Conservation (phyloP, 2,113 vertebrate genomes). For the Phycodurus eques region DNA sequence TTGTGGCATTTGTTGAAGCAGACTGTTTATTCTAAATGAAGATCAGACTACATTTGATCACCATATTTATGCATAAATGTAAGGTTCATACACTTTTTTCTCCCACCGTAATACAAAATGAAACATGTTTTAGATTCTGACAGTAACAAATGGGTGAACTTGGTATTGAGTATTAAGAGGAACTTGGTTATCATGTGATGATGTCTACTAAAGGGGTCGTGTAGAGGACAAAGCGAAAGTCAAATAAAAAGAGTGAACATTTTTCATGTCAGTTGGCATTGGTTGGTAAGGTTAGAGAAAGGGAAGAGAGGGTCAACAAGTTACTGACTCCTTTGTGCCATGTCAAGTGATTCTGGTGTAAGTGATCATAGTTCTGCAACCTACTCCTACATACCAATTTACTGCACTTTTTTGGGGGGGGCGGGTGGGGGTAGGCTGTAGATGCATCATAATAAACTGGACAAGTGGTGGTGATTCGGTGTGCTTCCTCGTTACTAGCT, state of each 20-base stretch:
- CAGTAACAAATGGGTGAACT: background rate
- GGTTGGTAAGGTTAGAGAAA: background rate
- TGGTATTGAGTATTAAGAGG: background rate
- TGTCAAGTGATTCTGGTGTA: background rate
- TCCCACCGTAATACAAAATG: background rate
- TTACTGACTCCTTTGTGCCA: background rate
- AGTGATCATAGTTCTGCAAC: background rate
- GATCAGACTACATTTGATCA: too few relatives aligned
- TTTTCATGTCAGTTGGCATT: background rate
- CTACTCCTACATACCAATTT: background rate
- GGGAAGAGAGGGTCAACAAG: background rate
- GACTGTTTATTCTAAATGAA: too few relatives aligned
- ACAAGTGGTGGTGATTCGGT: background rate
- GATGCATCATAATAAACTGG: background rate
- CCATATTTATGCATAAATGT: too few relatives aligned
- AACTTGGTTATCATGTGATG: background rate
- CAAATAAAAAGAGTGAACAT: background rate
- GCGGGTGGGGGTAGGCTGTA: background rate
- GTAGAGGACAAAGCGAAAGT: background rate
- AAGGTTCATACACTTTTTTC: too few relatives aligned
- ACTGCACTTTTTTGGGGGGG: too few relatives aligned
- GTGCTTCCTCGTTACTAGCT: background rate
- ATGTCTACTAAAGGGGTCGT: background rate
- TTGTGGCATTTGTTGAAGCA: too few relatives aligned
- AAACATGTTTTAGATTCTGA: background rate